Evolutionary conservation across 2,888 invertebrate species (phyloP), one percentile per base, ranked within the genome.

Genomic region (Campaea margaritaria): DNA sequence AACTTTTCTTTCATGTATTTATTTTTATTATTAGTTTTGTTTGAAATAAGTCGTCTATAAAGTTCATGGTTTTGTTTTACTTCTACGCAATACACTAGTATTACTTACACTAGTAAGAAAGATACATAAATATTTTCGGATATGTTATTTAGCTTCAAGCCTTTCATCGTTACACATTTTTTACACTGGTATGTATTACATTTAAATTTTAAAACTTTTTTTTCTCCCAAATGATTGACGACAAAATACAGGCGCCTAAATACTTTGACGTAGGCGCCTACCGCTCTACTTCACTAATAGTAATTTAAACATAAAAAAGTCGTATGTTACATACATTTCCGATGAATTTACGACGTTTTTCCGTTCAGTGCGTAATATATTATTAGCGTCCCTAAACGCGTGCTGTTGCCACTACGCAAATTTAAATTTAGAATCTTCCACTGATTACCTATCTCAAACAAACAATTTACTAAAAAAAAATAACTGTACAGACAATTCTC

Each of bases 361-460:
- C 14, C 4, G 27, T 43, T 50, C 38, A 16, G 16, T 0, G 5
- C 31, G 12, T 16, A 16, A 50, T 51, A 50, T 51, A 56, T 45
- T 49, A 52, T 57, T 61, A 57, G 52, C 41, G 39, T 55, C 31
- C 55, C 49, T 55, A 60, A 38, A 53, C 42, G 50, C 46, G 50
- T 54, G 39, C 50, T 51, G 60, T 60, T 51, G 54, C 60, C 46
- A 47, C 46, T 51, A 60, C 60, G 46, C 42, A 55, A 55, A 50
- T 60, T 60, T 60, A 60, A 58, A 65, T 65, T 60, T 68, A 64
- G 65, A 60, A 60, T 54, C 44, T 58, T 51, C 46, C 44, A 44
- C 54, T 64, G 65, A 65, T 65, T 64, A 65, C 57, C 58, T 61
- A 62, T 68, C 65, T 58, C 27, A 62, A 55, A 51, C 61, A 64